Conservation (phyloP, 53 echinoderm and acorn worm genomes). For the Paelopatides confundens region DNA sequence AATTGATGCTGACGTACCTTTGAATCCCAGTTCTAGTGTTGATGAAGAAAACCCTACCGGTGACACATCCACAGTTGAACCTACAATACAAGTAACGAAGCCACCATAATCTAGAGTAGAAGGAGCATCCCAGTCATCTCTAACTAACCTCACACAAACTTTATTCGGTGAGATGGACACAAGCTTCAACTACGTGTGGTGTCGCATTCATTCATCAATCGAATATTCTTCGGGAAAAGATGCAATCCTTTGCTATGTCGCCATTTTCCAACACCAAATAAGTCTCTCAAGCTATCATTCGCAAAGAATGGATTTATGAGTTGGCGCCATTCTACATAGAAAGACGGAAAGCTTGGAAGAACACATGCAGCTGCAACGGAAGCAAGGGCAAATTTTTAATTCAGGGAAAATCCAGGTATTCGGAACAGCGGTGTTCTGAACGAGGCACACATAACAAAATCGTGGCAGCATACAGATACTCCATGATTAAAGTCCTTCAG, state of each 20-base stretch:
- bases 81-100: no score
- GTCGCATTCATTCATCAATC: not conserved
- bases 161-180: not conserved
- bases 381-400: not conserved
- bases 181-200: conserved; percentile 22
- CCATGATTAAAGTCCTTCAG: conserved; percentile 4
- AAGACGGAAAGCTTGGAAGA: conserved; percentile 25
- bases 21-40: no score
- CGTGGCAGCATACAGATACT: conserved; percentile 1
- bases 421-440: not conserved
- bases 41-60: no score
- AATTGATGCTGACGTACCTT: no score
- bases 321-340: conserved; percentile 20
- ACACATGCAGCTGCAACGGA: conserved; percentile 13
- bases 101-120: no score
- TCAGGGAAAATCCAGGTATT: conserved; percentile 2
- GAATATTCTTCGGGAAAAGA: conserved; percentile 10
- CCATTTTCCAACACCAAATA: conserved; percentile 25
- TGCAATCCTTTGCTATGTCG: conserved; percentile 46
- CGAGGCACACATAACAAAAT: not conserved
- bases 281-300: not conserved
- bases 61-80: no score
- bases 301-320: not conserved
- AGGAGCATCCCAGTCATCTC: no score
- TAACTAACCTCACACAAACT: not conserved